phyloP scores from a whole-genome alignment of 1,140 invertebrate species.

The Micrasema longulum region DNA sequence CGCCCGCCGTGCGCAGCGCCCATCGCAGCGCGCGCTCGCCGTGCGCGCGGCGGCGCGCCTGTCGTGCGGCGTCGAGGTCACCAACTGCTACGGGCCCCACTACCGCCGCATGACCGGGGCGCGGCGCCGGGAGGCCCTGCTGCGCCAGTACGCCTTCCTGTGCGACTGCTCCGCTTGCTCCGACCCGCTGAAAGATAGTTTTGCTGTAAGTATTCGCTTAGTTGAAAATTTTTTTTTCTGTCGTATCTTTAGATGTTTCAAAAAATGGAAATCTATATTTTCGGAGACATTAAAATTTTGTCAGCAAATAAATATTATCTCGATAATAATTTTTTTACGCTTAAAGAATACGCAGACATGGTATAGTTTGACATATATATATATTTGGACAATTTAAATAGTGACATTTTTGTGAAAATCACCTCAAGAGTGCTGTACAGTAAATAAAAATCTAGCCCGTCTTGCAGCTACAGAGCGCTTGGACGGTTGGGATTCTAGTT shows the following conservation, averaged over 20 bases:
- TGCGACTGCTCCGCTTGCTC: conserved; percentile 76
- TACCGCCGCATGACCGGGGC: conserved; percentile 69
- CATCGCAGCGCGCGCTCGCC: not conserved
- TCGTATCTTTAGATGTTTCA: not conserved
- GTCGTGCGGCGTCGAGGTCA: conserved; percentile 71
- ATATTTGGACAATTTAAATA: too few species aligned
- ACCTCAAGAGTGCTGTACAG: too few species aligned
- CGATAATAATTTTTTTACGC: too few species aligned
- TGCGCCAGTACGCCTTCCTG: conserved; percentile 78
- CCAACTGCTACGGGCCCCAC: conserved; percentile 84
- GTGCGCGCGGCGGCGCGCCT: conserved; percentile 56
- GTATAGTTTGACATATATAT: too few species aligned
- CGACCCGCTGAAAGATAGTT: conserved; percentile 63
- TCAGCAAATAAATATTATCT: not conserved
- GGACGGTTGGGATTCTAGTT: too few species aligned
- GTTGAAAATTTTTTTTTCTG: not conserved
- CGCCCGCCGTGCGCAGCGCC: conserved; percentile 82
- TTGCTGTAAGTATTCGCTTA: conserved; percentile 63
- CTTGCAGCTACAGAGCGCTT: too few species aligned
- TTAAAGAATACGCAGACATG: too few species aligned
- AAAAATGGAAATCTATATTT: not conserved
- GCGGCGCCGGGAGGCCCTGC: conserved; percentile 71
- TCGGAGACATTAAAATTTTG: not conserved
- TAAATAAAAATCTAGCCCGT: too few species aligned
- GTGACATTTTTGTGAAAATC: too few species aligned